Evolutionary conservation across 2,113 vertebrate species (phyloP).

Genomic region (Eurypyga helias): DNA sequence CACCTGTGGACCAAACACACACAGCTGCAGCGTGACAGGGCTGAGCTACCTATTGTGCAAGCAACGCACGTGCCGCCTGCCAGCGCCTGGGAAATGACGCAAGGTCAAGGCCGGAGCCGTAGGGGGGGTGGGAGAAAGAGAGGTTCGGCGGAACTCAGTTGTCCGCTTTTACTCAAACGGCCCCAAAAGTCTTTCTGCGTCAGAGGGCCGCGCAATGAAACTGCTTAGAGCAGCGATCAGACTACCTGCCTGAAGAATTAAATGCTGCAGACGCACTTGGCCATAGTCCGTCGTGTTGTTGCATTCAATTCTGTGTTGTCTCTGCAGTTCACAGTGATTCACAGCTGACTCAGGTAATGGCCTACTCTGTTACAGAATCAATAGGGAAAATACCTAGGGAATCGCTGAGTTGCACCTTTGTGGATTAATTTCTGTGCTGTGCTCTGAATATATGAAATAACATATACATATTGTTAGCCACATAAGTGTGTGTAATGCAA

Average conservation of each 20-base stretch:
- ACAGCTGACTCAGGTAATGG: neutral
- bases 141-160: neutral
- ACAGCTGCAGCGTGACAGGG: neutral
- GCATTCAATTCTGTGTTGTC: neutral
- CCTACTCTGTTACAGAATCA: neutral
- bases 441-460: neutral
- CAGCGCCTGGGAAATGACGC: fast-evolving
- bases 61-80: neutral
- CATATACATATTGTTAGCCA: neutral
- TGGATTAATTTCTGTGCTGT: neutral
- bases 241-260: neutral
- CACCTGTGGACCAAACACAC: neutral
- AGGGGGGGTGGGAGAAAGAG: neutral
- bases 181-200: neutral
- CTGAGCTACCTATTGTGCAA: neutral
- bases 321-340: neutral
- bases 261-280: neutral
- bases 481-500: neutral
- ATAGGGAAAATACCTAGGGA: neutral
- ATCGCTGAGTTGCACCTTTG: neutral
- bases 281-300: neutral
- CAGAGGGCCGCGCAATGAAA: neutral
- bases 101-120: neutral
- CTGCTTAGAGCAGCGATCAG: neutral
- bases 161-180: neutral